Evolutionary conservation across 2,113 vertebrate species (phyloP), one percentile per base, ranked within the genome.

Genomic region (Pogona vitticeps): DNA sequence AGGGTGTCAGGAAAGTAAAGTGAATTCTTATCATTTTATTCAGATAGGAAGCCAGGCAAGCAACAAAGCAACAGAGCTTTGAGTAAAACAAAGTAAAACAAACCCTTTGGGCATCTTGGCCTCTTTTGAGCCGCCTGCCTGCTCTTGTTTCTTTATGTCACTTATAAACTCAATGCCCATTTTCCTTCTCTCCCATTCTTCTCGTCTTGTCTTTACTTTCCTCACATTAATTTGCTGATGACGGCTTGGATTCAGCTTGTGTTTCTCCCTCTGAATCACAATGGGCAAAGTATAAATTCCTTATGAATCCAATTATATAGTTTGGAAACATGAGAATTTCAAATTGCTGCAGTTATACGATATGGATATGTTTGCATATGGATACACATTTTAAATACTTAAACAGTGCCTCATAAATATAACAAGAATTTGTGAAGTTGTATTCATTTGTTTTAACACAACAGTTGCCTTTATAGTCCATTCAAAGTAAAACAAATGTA

Each of bases 121-220:
- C 94, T 97, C 95, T 90, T 93, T 94, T 85, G 91, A 36, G 95
- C 92, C 92, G 95, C 96, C 96, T 92, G 96, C 95, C 96, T 95
- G 95, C 17, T 93, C 93, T 96, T 92, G 95, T 90, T 91, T 95
- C 95, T 92, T 95, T 86, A 95, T 84, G 87, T 96, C 96, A 95
- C 95, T 97, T 96, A 97, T 96, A 94, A 97, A 97, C 94, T 97
- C 97, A 96, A 96, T 94, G 95, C 96, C 96, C 96, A 97, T 97
- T 95, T 97, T 97, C 96, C 96, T 97, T 89, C 96, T 96, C 87
- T 97, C 96, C 97, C 96, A 97, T 88, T 97, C 96, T 96, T 97
- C 97, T 96, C 86, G 96, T 93, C 96, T 95, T 52, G 96, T 96
- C 86, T 96, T 96, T 76, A 97, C 96, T 96, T 96, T 97, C 88